These are phyloP conservation scores for Thomomys bottae DNA, from an alignment of 2,113 vertebrate species.

Conservation along the genomic window DNA sequence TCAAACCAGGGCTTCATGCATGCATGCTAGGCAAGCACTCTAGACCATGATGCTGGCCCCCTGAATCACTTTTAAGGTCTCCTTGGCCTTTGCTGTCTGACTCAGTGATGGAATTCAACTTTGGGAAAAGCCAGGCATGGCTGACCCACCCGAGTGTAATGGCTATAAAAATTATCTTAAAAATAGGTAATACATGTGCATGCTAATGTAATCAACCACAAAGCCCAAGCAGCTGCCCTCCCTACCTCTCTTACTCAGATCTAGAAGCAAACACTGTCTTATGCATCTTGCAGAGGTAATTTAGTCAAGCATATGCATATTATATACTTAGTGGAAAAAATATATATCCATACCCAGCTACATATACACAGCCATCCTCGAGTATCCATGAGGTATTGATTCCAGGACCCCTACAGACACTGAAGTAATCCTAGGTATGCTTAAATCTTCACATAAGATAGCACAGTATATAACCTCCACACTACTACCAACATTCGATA, in stretches of 20 bases:
- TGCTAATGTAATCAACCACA: conserved; percentile 40
- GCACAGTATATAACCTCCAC: neutral
- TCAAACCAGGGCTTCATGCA: no score
- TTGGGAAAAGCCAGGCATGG: neutral
- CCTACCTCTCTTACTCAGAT: neutral
- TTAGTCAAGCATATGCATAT: neutral
- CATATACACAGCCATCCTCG: neutral
- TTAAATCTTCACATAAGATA: neutral
- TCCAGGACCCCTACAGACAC: neutral
- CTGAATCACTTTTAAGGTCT: neutral
- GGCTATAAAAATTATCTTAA: neutral
- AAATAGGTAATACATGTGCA: neutral
- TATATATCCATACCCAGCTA: neutral
- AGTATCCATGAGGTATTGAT: neutral
- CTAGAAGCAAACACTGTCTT: neutral
- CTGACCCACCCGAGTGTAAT: neutral
- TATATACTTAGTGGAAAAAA: neutral
- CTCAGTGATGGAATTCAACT: neutral
- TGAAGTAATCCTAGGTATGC: neutral
- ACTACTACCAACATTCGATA: neutral
- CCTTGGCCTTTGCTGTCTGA: neutral
- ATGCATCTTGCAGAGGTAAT: neutral
- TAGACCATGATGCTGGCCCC: no score
- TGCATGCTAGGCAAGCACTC: no score
- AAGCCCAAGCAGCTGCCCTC: neutral